Evolutionary conservation across 2,113 vertebrate species (phyloP).

Genomic region (Microtus richardsoni): DNA sequence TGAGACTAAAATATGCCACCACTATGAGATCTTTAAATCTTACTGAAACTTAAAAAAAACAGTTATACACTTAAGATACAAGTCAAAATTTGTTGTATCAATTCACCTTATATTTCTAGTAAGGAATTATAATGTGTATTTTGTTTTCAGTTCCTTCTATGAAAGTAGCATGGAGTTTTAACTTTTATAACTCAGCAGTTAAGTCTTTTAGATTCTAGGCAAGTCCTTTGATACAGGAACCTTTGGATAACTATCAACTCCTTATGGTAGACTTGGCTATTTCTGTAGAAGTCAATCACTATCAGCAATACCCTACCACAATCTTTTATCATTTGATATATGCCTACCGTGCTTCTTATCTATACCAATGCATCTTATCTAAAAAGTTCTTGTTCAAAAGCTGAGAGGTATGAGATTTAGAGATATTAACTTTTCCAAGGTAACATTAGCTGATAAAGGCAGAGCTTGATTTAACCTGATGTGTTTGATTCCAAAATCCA

Average conservation of each 20-base stretch:
- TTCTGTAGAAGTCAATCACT: neutral
- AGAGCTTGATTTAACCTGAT: neutral
- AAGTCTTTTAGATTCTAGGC: neutral
- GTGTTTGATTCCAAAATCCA: neutral
- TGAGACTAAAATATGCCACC: neutral
- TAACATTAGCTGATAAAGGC: neutral
- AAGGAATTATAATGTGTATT: neutral
- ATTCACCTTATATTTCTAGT: neutral
- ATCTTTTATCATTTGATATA: neutral
- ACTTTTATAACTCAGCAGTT: neutral
- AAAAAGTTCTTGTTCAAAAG: neutral
- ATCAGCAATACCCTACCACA: neutral
- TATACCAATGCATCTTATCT: neutral
- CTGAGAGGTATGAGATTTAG: neutral
- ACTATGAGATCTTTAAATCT: neutral
- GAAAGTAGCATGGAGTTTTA: neutral
- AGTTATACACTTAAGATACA: neutral
- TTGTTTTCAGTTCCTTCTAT: neutral
- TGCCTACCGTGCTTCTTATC: neutral
- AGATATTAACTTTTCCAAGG: neutral
- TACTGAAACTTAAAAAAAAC: constrained; percentile 15
- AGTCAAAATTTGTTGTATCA: neutral
- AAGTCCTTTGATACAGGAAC: neutral
- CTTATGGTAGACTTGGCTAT: neutral
- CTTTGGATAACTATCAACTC: neutral